Evolutionary conservation across 2,113 vertebrate species (phyloP).

Genomic region (Eudyptes chrysolophus): DNA sequence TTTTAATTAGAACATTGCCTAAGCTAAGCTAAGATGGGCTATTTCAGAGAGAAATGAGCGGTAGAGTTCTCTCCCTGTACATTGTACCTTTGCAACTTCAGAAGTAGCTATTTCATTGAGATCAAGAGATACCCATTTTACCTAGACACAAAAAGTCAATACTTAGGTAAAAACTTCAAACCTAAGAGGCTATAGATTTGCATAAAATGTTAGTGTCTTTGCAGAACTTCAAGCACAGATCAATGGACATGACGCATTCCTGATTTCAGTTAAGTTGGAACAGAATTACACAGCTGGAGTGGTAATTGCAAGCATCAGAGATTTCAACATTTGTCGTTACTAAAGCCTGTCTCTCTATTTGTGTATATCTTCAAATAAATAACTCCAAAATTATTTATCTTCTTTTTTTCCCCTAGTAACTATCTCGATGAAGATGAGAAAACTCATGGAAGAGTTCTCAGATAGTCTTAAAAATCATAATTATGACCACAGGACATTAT

Average conservation of each 20-base stretch:
- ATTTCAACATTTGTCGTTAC: background rate
- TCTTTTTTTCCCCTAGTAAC: background rate
- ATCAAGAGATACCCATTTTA: background rate
- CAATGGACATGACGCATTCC: background rate
- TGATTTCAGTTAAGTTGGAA: background rate
- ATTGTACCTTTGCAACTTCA: background rate
- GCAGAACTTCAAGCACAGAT: background rate
- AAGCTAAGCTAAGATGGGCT: background rate
- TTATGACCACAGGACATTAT: background rate
- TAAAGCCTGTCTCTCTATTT: background rate
- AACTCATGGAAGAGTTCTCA: background rate
- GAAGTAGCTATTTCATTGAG: background rate
- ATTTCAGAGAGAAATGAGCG: background rate
- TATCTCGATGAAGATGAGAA: background rate
- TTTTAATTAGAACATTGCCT: background rate
- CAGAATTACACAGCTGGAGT: background rate
- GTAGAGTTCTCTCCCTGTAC: background rate
- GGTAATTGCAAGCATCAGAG: background rate
- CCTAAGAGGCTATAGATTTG: background rate
- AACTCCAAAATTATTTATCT: background rate
- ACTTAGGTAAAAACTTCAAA: background rate
- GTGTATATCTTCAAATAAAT: background rate
- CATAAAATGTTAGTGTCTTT: background rate
- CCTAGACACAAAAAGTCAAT: background rate
- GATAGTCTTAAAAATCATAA: background rate